Evolutionary conservation across 1,140 invertebrate species (phyloP).

Genomic region (Drosophila ohnishii): DNA sequence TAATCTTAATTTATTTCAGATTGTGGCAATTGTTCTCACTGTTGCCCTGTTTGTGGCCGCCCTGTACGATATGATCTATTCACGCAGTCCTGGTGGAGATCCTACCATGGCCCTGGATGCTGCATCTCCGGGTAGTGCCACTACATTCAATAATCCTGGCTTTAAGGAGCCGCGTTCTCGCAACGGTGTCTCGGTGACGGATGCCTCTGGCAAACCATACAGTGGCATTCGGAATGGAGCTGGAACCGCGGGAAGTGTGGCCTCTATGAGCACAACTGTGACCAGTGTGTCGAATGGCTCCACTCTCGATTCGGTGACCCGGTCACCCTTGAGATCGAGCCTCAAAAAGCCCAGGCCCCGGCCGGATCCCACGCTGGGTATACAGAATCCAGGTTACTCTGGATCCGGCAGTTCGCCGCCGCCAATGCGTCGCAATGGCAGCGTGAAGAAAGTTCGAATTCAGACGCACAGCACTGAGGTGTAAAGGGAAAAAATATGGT

Average conservation of each 20-base stretch:
- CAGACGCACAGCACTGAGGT: conserved; percentile 94
- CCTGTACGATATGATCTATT: conserved; percentile 90
- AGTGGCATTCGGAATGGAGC: conserved; percentile 88
- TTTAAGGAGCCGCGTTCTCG: conserved; percentile 89
- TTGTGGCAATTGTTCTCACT: conserved; percentile 89
- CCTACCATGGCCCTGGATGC: conserved; percentile 87
- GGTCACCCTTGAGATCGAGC: conserved; percentile 91
- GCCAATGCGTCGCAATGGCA: conserved; percentile 90
- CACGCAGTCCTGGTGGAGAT: conserved; percentile 88
- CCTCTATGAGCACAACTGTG: conserved; percentile 89
- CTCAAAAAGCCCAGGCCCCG: conserved; percentile 90
- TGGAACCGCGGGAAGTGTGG: conserved; percentile 86
- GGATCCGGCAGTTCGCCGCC: conserved; percentile 91
- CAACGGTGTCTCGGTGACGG: conserved; percentile 90
- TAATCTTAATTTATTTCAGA: conserved; percentile 84
- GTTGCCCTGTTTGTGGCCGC: conserved; percentile 89
- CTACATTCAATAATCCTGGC: conserved; percentile 92
- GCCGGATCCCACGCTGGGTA: conserved; percentile 87
- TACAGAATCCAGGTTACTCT: conserved; percentile 89
- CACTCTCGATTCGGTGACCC: conserved; percentile 85
- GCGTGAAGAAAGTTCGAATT: conserved; percentile 93
- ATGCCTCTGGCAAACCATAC: conserved; percentile 92
- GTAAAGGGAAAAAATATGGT: conserved; percentile 70
- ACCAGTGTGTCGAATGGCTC: conserved; percentile 87
- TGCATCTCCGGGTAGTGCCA: conserved; percentile 85